Evolutionary conservation across 2,888 invertebrate species (phyloP).

Genomic region (Halictus ligatus): DNA sequence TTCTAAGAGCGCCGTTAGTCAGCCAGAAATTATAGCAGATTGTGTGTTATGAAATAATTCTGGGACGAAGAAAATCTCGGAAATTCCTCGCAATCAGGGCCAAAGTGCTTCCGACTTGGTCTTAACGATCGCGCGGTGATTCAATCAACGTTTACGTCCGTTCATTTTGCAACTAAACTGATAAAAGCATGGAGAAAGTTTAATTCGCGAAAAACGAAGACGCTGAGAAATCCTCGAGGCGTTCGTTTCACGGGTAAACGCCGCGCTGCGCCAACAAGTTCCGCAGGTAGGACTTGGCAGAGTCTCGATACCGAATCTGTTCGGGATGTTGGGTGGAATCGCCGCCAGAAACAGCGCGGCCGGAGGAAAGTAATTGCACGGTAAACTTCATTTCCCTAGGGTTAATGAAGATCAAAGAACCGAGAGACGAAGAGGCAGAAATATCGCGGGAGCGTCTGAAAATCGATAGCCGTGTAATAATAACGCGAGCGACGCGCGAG

Average conservation of each 20-base stretch:
- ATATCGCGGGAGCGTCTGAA: slow-evolving; percentile 24
- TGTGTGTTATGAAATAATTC: background rate
- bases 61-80: background rate
- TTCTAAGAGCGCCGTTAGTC: background rate
- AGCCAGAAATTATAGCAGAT: background rate
- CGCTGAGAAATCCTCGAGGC: background rate
- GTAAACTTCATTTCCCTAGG: slow-evolving; percentile 26
- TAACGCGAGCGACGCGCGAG: slow-evolving; percentile 22
- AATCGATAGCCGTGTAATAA: slow-evolving; percentile 53
- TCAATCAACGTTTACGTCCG: background rate
- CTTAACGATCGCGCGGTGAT: background rate
- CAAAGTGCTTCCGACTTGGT: no score
- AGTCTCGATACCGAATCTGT: background rate
- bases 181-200: background rate
- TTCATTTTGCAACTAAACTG: background rate
- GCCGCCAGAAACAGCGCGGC: background rate
- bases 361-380: slow-evolving; percentile 13
- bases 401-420: slow-evolving; percentile 51
- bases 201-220: background rate
- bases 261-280: background rate
- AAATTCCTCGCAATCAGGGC: background rate
- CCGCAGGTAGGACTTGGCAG: background rate
- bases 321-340: background rate
- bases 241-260: background rate
- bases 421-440: slow-evolving; percentile 39